Conservation (phyloP, 2,797 vertebrate genomes). For the Diplodus puntazzo region DNA sequence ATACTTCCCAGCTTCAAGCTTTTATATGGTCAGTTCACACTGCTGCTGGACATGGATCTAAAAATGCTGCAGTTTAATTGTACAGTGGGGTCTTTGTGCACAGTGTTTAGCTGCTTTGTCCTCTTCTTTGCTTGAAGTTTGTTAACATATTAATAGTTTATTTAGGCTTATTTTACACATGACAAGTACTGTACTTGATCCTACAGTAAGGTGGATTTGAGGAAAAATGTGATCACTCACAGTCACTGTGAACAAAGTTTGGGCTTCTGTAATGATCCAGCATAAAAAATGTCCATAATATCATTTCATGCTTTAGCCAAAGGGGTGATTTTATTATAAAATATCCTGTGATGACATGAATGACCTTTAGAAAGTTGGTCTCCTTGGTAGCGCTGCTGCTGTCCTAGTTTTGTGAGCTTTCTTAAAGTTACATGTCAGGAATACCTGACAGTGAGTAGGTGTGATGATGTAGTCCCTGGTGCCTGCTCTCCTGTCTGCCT, state of each 20-base stretch:
- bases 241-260: neutral
- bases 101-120: no score
- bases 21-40: no score
- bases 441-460: constrained; percentile 38
- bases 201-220: neutral
- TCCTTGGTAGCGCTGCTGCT: constrained; percentile 14
- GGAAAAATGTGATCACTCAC: neutral
- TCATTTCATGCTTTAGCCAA: neutral
- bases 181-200: neutral
- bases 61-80: no score
- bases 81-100: no score
- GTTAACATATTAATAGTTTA: neutral
- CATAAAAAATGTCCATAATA: neutral
- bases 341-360: neutral
- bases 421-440: constrained; percentile 23
- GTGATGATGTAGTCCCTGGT: constrained; percentile 36
- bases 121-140: no score
- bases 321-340: constrained; percentile 12
- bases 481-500: constrained; percentile 28
- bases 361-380: constrained; percentile 27
- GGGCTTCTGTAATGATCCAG: neutral
- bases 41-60: no score
- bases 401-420: constrained; percentile 30
- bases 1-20: no score
- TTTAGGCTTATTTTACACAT: neutral